Evolutionary conservation across 2,797 vertebrate genomes (phyloP).

Genomic region (Rachycentron canadum): DNA sequence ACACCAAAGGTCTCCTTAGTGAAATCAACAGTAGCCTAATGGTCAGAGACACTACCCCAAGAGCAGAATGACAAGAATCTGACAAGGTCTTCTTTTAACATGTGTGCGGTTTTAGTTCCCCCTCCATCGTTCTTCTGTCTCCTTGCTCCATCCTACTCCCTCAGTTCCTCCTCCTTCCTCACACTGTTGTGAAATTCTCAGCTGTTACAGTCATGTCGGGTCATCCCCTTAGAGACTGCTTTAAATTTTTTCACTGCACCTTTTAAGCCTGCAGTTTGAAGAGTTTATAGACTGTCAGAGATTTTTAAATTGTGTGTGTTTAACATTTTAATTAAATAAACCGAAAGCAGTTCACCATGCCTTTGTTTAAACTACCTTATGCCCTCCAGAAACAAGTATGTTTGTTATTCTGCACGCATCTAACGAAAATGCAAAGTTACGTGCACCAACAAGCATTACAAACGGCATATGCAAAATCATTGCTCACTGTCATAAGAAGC

Average conservation of each 20-base stretch:
- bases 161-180: conserved; percentile 13
- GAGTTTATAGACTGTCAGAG: conserved; percentile 2
- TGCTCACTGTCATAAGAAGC: neutral
- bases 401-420: conserved; percentile 9
- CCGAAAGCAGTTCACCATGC: neutral
- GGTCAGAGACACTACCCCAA: neutral
- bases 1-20: neutral
- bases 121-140: neutral
- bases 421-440: conserved; percentile 50
- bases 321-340: conserved; percentile 2
- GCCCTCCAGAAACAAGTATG: neutral
- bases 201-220: conserved; percentile 48
- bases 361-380: neutral
- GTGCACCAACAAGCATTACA: conserved; percentile 7
- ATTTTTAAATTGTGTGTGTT: neutral
- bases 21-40: neutral
- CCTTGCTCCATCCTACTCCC: neutral
- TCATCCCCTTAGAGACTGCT: conserved; percentile 44
- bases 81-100: neutral
- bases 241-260: conserved; percentile 43
- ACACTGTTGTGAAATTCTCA: conserved; percentile 63
- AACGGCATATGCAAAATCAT: conserved; percentile 50
- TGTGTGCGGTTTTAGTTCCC: conserved; percentile 23
- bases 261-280: conserved; percentile 20
- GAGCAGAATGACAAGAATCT: neutral